These are phyloP conservation scores for Strix aluco DNA, from an alignment of 2,113 vertebrate species.

Conservation along the genomic window DNA sequence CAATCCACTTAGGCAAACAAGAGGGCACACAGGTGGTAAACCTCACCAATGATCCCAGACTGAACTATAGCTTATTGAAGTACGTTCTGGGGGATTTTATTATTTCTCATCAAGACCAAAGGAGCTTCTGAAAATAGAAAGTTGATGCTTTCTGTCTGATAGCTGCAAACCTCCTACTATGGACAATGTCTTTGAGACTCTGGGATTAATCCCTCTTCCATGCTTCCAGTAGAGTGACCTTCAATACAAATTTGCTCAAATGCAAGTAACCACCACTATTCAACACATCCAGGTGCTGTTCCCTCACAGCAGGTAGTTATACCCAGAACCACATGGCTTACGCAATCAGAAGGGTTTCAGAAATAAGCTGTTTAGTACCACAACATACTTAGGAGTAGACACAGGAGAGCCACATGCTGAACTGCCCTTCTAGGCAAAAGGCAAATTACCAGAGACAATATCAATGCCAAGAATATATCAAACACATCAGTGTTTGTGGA, in stretches of 20 bases:
- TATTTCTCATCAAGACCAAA: background rate
- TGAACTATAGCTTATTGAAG: background rate
- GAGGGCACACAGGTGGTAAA: background rate
- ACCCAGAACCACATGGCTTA: background rate
- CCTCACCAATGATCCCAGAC: background rate
- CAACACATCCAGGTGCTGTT: rapidly evolving
- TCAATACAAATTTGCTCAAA: background rate
- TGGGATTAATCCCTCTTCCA: background rate
- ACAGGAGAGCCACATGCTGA: background rate
- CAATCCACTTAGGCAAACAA: background rate
- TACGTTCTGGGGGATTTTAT: background rate
- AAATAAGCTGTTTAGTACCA: background rate
- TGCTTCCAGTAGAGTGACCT: background rate
- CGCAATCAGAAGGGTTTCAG: background rate
- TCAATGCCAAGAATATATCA: background rate
- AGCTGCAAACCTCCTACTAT: background rate
- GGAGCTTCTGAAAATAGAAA: background rate
- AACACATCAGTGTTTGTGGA: background rate
- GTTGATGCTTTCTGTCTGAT: background rate
- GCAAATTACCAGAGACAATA: background rate
- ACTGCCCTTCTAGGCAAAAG: background rate
- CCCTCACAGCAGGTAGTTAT: background rate
- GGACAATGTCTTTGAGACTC: background rate
- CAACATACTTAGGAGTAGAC: background rate
- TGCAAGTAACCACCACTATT: background rate